A percentile compares a stretch with the other conserved stretches of the same genome.
phyloP scores from a whole-genome alignment of 2,113 vertebrate species.

The Copsychus sechellarum region DNA sequence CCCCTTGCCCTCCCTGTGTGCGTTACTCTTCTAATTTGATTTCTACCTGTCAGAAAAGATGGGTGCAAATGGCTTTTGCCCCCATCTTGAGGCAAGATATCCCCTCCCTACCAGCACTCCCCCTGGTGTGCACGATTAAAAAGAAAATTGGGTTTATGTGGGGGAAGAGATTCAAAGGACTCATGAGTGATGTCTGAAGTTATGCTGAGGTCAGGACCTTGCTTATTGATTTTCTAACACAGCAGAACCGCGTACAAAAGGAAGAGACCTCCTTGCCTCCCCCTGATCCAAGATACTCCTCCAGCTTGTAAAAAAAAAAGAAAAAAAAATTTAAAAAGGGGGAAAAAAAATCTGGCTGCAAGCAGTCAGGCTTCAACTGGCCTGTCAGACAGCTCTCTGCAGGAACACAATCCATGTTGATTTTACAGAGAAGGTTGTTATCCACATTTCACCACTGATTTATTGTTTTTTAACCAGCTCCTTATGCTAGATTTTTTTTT shows the following conservation, averaged over 20 bases:
- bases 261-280: conserved; percentile 37
- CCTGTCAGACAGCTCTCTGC: conserved; percentile 78
- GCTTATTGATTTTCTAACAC: conserved; percentile 70
- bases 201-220: conserved; percentile 66
- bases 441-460: conserved; percentile 86
- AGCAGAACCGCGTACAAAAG: conserved; percentile 56
- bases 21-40: conserved; percentile 65
- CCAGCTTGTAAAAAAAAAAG: background rate
- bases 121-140: background rate
- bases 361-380: conserved; percentile 69
- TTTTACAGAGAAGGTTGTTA: conserved; percentile 85
- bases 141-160: background rate
- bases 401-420: conserved; percentile 85
- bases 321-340: too few relatives aligned
- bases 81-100: conserved; percentile 2
- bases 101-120: background rate
- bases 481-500: conserved; percentile 72
- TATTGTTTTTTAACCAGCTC: conserved; percentile 88
- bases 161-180: conserved; percentile 13
- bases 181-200: conserved; percentile 64
- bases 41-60: conserved; percentile 61
- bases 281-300: conserved; percentile 8
- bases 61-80: background rate
- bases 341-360: conserved; percentile 64
- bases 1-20: background rate